Conservation (phyloP, 2,797 vertebrate species). For the Enoplosus armatus region DNA sequence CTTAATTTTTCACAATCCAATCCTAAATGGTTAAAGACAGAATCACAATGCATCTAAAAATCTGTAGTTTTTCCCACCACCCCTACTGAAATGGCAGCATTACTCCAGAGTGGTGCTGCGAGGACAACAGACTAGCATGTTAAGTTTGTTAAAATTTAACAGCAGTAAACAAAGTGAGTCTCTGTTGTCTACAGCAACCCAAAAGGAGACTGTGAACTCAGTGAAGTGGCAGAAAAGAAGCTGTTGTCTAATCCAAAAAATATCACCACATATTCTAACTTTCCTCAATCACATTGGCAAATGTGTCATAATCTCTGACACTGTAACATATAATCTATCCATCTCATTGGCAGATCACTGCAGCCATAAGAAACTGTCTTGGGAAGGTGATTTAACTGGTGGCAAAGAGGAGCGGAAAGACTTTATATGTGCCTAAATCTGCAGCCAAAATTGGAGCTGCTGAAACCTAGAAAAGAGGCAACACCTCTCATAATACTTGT, state of each 20-base stretch:
- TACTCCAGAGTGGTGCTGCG: background rate
- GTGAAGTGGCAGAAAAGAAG: slow-evolving; percentile 13
- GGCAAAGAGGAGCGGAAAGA: slow-evolving; percentile 3
- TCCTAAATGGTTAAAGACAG: background rate
- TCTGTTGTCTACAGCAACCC: slow-evolving; percentile 4
- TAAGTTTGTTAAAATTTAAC: slow-evolving; percentile 9
- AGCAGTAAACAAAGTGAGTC: background rate
- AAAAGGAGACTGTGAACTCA: slow-evolving; percentile 16
- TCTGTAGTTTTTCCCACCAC: background rate
- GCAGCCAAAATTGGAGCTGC: slow-evolving; percentile 13
- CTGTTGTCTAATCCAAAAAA: slow-evolving; percentile 2
- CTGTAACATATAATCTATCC: background rate
- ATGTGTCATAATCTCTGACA: background rate
- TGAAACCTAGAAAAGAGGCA: slow-evolving; percentile 1
- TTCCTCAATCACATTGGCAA: background rate
- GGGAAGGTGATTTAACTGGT: slow-evolving; percentile 12
- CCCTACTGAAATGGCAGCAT: background rate
- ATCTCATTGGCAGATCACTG: slow-evolving; percentile 11
- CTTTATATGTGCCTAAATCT: slow-evolving; percentile 9
- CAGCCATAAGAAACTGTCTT: slow-evolving; percentile 7
- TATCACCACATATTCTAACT: slow-evolving; percentile 1
- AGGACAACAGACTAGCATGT: background rate
- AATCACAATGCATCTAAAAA: slow-evolving; percentile 30
- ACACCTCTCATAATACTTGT: background rate
- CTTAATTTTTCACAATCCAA: background rate